A percentile compares a stretch with the other conserved stretches of the same genome.
phyloP scores from a whole-genome alignment of 2,113 vertebrate genomes.

The Pelecanus crispus region DNA sequence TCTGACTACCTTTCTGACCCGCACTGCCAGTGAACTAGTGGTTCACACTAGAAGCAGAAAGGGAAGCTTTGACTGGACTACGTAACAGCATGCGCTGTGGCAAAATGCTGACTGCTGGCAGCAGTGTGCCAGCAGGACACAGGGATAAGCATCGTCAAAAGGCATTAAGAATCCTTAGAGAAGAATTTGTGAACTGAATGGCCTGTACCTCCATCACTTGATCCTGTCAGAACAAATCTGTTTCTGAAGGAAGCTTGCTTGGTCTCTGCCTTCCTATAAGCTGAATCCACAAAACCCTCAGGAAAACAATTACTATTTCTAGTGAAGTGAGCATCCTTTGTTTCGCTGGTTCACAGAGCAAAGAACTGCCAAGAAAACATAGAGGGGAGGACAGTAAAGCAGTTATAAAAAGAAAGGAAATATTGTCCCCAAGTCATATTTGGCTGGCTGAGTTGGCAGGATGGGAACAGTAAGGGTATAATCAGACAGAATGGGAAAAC shows the following conservation, averaged over 20 bases:
- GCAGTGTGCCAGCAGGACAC: neutral
- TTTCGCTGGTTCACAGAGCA: neutral
- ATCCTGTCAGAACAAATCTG: neutral
- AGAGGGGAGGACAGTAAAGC: neutral
- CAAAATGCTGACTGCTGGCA: neutral
- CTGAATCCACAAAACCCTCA: neutral
- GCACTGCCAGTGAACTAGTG: too few species aligned
- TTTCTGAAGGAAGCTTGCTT: neutral
- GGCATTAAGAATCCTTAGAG: neutral
- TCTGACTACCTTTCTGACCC: neutral
- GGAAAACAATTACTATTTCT: neutral
- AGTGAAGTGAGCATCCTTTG: neutral
- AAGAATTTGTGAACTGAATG: neutral
- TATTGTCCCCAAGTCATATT: neutral
- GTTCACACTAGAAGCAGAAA: neutral
- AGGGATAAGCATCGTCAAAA: neutral
- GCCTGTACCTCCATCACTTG: neutral
- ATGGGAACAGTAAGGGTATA: neutral
- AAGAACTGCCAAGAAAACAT: neutral
- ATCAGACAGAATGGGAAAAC: neutral
- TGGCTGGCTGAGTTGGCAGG: neutral
- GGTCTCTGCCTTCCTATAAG: neutral
- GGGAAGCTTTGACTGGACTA: rapidly evolving
- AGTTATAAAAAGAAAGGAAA: neutral
- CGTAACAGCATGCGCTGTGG: too few species aligned